A percentile compares a stretch with the other conserved stretches of the same genome.
These are phyloP conservation scores for Clarias macrocephalus DNA, from an alignment of 2,113 vertebrate genomes.

Conservation along the genomic window DNA sequence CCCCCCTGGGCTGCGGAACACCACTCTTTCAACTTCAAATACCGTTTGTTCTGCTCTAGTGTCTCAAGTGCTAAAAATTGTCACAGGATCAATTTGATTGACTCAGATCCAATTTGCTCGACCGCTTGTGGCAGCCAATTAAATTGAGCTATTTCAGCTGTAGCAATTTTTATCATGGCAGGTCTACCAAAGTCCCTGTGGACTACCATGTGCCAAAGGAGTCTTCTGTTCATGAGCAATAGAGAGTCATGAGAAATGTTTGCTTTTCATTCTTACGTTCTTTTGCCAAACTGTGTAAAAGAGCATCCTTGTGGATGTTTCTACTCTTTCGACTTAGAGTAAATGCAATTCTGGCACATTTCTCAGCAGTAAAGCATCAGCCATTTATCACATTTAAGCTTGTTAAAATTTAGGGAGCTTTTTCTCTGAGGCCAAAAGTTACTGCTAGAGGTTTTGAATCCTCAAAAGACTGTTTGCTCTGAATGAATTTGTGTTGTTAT, in stretches of 20 bases:
- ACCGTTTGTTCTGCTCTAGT: constrained; percentile 40
- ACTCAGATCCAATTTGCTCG: constrained; percentile 51
- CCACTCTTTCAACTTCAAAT: constrained; percentile 25
- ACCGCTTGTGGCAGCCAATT: constrained; percentile 58
- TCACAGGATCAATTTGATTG: constrained; percentile 56
- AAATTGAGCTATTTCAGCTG: constrained; percentile 57
- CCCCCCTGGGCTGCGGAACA: constrained; percentile 27
- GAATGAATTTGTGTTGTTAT: not conserved
- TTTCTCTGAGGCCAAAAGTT: not conserved
- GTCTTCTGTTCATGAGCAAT: constrained; percentile 23
- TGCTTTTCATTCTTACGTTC: not conserved
- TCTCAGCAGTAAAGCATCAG: not conserved
- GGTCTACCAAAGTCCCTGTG: constrained; percentile 37
- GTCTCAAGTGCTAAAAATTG: constrained; percentile 48
- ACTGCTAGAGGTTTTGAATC: not conserved
- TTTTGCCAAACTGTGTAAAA: constrained; percentile 5
- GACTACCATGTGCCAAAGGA: constrained; percentile 16
- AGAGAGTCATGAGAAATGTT: constrained; percentile 12
- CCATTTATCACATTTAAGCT: not conserved
- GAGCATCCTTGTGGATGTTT: not conserved
- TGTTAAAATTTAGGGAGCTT: not conserved
- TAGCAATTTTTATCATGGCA: constrained; percentile 45
- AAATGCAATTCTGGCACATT: not conserved
- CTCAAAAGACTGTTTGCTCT: not conserved
- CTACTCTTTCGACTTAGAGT: not conserved